Evolutionary conservation across 2,113 vertebrate species (phyloP), one percentile per base, ranked within the genome.

Genomic region (Sphyrna mokarran): DNA sequence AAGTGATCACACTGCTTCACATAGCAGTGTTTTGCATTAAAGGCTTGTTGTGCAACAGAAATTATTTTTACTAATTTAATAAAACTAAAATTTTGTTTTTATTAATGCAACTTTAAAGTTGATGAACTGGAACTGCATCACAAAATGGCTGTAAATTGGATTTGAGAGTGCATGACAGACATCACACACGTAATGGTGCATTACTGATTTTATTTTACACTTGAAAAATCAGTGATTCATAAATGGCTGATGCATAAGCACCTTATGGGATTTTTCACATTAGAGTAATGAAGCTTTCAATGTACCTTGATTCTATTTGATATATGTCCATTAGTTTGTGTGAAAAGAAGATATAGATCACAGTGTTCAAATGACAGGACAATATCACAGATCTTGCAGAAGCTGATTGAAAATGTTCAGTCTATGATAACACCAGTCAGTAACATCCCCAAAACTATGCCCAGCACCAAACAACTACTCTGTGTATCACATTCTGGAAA

Each of bases 11-110:
- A 11, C 29, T 95, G 26, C 61, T 93, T 93, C 33, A 61, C 37
- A 22, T 93, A 6, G 18, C 61, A 66, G 37, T 66, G 69, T 23
- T 37, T 54, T 48, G 43, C 69, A 72, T 95, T 93, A 66, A 94
- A 95, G 93, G 22, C 22, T 72, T 66, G 16, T 16, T 93, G 9
- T 72, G 94, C 18, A 72, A 14, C 94, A 72, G 40, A 29, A 33
- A 70, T 43, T 11, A 76, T 72, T 95, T 72, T 95, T 54, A 10
- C 23, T 95, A 72, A 54, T 43, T 72, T 95, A 72, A 95, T 95
- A 95, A 72, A 70, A 76, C 26, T 23, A 76, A 72, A 72, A 54
- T 72, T 58, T 48, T 33, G 37, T 95, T 40, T 72, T 95, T 70
- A 29, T 95, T 26, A 95, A 68, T 68, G 61, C 33, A 95, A 76